These are phyloP conservation scores for Callaeas wilsoni DNA, from an alignment of 2,113 vertebrate genomes.

Conservation along the genomic window DNA sequence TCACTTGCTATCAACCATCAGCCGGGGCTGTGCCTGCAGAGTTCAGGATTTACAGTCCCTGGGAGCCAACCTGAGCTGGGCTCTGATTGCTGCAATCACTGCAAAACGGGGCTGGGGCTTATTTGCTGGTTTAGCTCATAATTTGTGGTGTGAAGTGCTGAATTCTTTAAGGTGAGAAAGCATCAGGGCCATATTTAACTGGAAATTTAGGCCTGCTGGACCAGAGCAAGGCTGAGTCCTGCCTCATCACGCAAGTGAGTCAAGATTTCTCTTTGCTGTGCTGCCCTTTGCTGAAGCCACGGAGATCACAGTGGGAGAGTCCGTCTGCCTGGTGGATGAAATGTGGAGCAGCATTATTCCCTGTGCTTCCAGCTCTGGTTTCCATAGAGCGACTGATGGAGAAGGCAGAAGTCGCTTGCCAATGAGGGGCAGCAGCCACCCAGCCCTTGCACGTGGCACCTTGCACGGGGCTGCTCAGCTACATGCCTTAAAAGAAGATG, in stretches of 20 bases:
- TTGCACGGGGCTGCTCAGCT: neutral
- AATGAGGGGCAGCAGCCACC: neutral
- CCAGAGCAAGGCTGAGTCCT: neutral
- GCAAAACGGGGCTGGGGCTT: neutral
- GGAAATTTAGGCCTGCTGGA: neutral
- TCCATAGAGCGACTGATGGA: rapidly evolving
- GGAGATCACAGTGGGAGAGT: neutral
- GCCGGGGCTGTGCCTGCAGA: neutral
- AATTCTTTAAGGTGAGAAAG: neutral
- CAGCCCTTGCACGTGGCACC: too few species aligned
- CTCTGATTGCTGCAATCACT: slow-evolving; percentile 57
- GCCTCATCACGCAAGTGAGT: neutral
- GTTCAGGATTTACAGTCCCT: neutral
- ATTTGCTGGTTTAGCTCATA: neutral
- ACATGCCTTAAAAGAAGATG: rapidly evolving
- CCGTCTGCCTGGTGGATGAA: neutral
- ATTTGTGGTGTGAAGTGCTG: neutral
- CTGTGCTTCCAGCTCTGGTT: neutral
- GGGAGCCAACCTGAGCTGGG: neutral
- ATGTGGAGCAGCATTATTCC: neutral
- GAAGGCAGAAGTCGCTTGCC: neutral
- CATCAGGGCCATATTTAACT: neutral
- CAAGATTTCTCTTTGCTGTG: neutral
- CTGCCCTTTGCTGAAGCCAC: neutral
- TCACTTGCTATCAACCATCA: neutral